Base-by-base conservation (phyloP, 2,888 invertebrate species). In the Noctua pronuba region DNA sequence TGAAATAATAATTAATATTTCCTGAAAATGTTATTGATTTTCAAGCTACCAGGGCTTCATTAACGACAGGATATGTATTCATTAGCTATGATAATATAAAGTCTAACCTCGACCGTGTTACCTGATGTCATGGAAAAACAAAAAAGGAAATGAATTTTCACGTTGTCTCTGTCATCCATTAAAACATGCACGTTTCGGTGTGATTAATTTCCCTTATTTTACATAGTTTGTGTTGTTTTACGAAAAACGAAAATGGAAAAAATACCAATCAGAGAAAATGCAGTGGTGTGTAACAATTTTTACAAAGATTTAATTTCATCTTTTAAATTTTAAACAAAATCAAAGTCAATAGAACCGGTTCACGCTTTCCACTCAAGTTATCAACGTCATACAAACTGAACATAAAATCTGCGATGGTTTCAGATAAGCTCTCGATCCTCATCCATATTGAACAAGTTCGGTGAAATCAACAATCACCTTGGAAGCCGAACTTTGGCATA, bases 401-500 rank as follows among this genome's bases (percentile, higher is more conserved):
- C 28, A 55, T 79, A 28, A 79, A 88, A 77, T 88, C 66, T 72
- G 71, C 69, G 88, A 82, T 79, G 62, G 70, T 77, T 67, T 55
- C 62, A 79, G 77, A 75, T 78, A 81, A 75, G 78, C 67, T 70
- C 49, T 67, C 66, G 24, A 68, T 85, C 66, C 80, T 79, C 80
- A 77, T 84, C 64, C 86, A 84, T 89, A 81, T 82, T 77, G 79
- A 84, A 82, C 76, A 73, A 73, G 79, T 73, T 68, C 49, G 46
- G 72, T 73, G 64, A 79, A 82, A 88, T 71, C 76, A 84, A 86
- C 79, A 81, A 66, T 81, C 74, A 85, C 86, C 86, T 89, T 80
- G 65, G 65, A 28, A 35, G 21, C 44, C 65, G 77, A 86, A 88
- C 77, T 86, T 77, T 75, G 82, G 77, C 78, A 83, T 87, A 86